Base-by-base conservation (phyloP, 2,888 invertebrate genomes). In the Acleris emargana region DNA sequence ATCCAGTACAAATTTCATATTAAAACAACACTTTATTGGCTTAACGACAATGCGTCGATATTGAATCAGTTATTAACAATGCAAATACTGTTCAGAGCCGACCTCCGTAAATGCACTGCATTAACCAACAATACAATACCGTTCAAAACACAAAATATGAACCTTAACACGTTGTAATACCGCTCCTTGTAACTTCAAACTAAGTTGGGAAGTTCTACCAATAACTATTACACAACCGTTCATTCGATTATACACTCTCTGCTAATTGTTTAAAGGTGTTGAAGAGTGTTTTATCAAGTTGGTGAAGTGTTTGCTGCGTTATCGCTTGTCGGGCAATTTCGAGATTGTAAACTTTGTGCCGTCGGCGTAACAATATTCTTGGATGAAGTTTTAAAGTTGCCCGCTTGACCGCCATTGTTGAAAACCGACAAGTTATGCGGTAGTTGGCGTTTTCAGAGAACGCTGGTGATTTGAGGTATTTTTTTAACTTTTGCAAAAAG, bases 31-130 rank as follows among this genome's bases (percentile, higher is more conserved):
- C 45, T 51, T 52, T 45, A 53, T 53, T 58, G 63, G 58, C 58
- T 58, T 64, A 53, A 58, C 53, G 53, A 58, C 53, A 47, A 52
- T 51, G 32, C 51, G 50, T 52, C 52, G 58, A 58, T 64, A 64
- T 64, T 64, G 53, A 64, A 64, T 64, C 58, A 53, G 58, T 32
- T 47, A 64, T 64, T 64, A 64, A 58, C 53, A 64, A 64, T 64
- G 63, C 58, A 64, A 64, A 62, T 54, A 18, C 13, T 42, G 16
- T 49, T 43, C 32, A 45, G 25, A 18, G 20, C 32, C 51, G 32
- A n/a, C 58, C 63, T 58, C 47, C 62, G 54, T 49, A 49, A 58
- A 58, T 58, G 64, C 64, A 53, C 53, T 45, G 11, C 18, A 17
- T 45, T 2, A 5, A 52, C 18, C 43, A 50, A 20, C 32, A 22